Evolutionary conservation across 2,888 invertebrate species (phyloP).

Genomic region (Himalopsyche kuldschensis): DNA sequence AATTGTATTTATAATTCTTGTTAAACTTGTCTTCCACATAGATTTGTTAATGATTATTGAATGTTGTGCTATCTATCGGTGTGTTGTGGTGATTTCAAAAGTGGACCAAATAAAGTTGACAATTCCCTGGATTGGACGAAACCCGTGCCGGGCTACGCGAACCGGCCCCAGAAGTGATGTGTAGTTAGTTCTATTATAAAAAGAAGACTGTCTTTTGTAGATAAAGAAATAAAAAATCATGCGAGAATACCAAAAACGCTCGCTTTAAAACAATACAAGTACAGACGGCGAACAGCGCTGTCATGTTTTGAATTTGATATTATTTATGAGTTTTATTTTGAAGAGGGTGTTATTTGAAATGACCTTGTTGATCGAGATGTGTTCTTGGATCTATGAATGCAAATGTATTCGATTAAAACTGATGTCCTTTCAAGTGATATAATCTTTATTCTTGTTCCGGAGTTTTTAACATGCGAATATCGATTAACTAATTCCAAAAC

Average conservation of each 20-base stretch:
- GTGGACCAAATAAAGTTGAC: background rate
- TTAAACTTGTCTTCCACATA: background rate
- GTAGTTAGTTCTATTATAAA: background rate
- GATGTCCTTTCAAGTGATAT: background rate
- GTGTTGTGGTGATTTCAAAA: background rate
- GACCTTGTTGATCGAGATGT: background rate
- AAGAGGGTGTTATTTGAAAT: background rate
- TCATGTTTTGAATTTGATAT: background rate
- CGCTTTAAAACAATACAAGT: background rate
- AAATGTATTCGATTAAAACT: background rate
- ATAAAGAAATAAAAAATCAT: background rate
- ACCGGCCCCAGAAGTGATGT: background rate
- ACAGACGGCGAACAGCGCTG: background rate
- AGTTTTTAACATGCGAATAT: background rate
- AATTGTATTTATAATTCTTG: background rate
- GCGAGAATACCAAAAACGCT: background rate
- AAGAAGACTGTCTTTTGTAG: background rate
- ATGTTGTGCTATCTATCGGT: background rate
- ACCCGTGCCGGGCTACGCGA: background rate
- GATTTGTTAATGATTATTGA: background rate
- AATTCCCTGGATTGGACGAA: background rate
- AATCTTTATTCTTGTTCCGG: background rate
- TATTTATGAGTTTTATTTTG: background rate
- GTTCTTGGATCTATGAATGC: background rate
- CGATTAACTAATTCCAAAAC: background rate